Percentiles rank a stretch among this genome's conserved stretches.
phyloP scores from a whole-genome alignment of 2,797 vertebrate genomes.

The Siniperca undulata region DNA sequence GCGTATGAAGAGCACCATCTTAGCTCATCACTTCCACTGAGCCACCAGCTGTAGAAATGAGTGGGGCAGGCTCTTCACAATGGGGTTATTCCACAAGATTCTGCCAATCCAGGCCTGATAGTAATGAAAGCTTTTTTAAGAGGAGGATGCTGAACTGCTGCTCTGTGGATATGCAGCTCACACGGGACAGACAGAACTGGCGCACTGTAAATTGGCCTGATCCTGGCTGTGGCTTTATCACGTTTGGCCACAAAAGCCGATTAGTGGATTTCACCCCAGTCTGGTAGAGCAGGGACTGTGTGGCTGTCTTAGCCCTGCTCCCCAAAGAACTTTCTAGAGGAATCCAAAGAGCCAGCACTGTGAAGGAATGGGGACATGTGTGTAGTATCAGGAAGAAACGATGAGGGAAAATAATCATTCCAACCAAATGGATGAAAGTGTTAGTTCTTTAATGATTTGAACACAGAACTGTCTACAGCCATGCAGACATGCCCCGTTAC shows the following conservation, averaged over 20 bases:
- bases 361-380: slow-evolving; percentile 58
- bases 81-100: slow-evolving; percentile 67
- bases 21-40: slow-evolving; percentile 67
- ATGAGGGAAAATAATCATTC: slow-evolving; percentile 55
- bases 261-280: slow-evolving; percentile 81
- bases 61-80: slow-evolving; percentile 68
- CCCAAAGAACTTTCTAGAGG: slow-evolving; percentile 61
- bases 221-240: slow-evolving; percentile 80
- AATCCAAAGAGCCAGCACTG: slow-evolving; percentile 63
- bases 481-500: not conserved
- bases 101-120: slow-evolving; percentile 67
- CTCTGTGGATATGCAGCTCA: slow-evolving; percentile 67
- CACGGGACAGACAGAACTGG: slow-evolving; percentile 68
- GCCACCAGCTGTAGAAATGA: slow-evolving; percentile 74
- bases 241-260: slow-evolving; percentile 85
- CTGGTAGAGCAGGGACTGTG: slow-evolving; percentile 68
- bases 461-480: slow-evolving; percentile 1
- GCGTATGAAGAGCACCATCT: slow-evolving; percentile 56
- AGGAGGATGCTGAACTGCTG: slow-evolving; percentile 70
- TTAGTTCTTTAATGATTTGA: slow-evolving; percentile 41
- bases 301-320: slow-evolving; percentile 75
- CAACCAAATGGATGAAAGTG: slow-evolving; percentile 51
- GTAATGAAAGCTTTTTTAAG: slow-evolving; percentile 70
- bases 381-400: slow-evolving; percentile 42
- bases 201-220: slow-evolving; percentile 75